phyloP scores from a whole-genome alignment of 2,888 invertebrate species.

The Drosophila buzzatii region DNA sequence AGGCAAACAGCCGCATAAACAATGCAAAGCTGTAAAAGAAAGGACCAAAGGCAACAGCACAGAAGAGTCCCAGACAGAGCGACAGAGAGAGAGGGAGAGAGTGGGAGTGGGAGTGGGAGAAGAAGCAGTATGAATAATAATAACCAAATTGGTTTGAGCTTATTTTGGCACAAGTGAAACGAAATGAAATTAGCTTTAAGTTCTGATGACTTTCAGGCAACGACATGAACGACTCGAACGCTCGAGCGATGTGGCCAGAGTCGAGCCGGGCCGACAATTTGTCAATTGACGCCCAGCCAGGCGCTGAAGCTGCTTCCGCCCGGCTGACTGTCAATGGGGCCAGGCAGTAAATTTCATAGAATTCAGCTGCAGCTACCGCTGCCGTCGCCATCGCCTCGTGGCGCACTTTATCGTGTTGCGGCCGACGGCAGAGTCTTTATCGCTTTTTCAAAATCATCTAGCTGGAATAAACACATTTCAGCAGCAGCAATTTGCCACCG shows the following conservation, averaged over 20 bases:
- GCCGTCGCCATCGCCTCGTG: background rate
- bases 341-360: conserved; percentile 61
- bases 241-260: background rate
- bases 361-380: conserved; percentile 54
- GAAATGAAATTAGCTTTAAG: conserved; percentile 75
- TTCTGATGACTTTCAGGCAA: conserved; percentile 41
- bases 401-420: background rate
- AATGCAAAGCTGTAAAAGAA: conserved; percentile 38
- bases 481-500: conserved; percentile 44
- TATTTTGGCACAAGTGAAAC: conserved; percentile 66
- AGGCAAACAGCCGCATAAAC: conserved; percentile 38
- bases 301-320: conserved; percentile 71
- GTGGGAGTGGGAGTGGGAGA: background rate
- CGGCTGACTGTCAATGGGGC: conserved; percentile 68
- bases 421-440: conserved; percentile 52
- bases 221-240: conserved; percentile 3
- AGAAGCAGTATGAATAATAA: conserved; percentile 65
- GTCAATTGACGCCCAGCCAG: conserved; percentile 76
- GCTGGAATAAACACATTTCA: conserved; percentile 75
- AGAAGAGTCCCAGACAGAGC: background rate
- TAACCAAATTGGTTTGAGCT: conserved; percentile 70
- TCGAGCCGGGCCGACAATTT: conserved; percentile 58
- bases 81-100: too few species aligned
- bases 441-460: conserved; percentile 70
- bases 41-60: background rate